A percentile compares a stretch with the other conserved stretches of the same genome.
phyloP scores from a whole-genome alignment of 2,113 vertebrate species.

The Butorides virescens region DNA sequence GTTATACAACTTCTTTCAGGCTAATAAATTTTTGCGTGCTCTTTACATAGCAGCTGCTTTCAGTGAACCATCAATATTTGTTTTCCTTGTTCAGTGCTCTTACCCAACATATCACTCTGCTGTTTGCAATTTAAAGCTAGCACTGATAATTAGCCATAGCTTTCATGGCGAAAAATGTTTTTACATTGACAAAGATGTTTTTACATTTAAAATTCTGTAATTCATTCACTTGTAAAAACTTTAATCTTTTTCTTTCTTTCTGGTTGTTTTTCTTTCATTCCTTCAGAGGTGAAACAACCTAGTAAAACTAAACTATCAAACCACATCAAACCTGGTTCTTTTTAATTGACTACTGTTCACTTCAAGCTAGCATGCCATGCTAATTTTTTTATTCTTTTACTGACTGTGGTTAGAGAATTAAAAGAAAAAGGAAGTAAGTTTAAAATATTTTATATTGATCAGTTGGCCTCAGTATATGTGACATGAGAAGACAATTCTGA shows the following conservation, averaged over 20 bases:
- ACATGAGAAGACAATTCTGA: not conserved
- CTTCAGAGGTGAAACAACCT: not conserved
- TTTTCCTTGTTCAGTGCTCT: not conserved
- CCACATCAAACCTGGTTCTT: not conserved
- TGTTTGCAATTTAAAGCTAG: not conserved
- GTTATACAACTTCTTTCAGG: not conserved
- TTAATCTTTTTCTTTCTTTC: not conserved
- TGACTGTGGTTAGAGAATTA: not conserved
- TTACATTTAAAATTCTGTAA: not conserved
- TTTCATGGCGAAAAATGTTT: not conserved
- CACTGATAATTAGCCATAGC: not conserved
- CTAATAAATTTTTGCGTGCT: not conserved
- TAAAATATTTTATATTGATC: not conserved
- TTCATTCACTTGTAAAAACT: not conserved
- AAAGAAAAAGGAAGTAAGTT: not conserved
- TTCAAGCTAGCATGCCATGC: not conserved
- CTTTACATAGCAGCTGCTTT: not conserved
- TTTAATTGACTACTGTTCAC: not conserved
- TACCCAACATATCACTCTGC: not conserved
- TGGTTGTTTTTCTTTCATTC: not conserved
- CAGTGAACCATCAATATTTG: not conserved
- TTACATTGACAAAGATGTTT: not conserved
- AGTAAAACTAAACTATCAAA: not conserved
- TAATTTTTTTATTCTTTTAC: not conserved
- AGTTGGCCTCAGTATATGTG: not conserved